Evolutionary conservation across 2,113 vertebrate genomes (phyloP), one percentile per base, ranked within the genome.

Genomic region (Corydoras sp.): DNA sequence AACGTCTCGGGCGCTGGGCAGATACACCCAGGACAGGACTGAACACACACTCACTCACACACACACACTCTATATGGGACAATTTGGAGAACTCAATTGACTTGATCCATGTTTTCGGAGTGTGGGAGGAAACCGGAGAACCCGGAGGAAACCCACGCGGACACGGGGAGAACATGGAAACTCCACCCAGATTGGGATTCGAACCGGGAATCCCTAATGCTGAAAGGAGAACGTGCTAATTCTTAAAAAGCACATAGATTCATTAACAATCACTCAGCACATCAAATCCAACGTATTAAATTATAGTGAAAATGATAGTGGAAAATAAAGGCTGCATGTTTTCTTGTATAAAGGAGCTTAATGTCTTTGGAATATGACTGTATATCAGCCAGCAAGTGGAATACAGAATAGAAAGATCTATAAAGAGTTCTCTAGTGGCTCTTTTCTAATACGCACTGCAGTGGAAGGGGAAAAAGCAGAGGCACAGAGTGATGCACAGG

Each of bases 281-380:
- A 70, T 79, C 18, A 24, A 24, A 24, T 24, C 18, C 18, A 24
- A 24, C 18, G 18, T 85, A 82, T 85, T 85, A 86, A 85, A 83
- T 86, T 54, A 12, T 75, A 75, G 66, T 70, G 67, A 78, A 84
- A 82, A 82, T 71, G 68, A 78, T 77, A 80, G 79, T 78, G 80
- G 68, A 84, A 80, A 80, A 32, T 55, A 32, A 53, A 58, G 63
- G 81, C 85, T 85, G 78, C 79, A 80, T 83, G 35, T 43, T 74
- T 68, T 61, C 78, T 69, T 72, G 78, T 74, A 78, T 85, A 86
- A 85, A 83, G 83, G 81, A 51, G 71, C 74, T 84, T 86, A 83
- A 85, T 79, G 77, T 76, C 74, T 79, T 72, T 77, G 66, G 56
- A 51, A 78, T 77, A 72, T 51, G 62, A 58, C 70, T 53, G 80